Base-by-base conservation (phyloP, 2,888 invertebrate genomes). In the Drosophila macrospina region DNA sequence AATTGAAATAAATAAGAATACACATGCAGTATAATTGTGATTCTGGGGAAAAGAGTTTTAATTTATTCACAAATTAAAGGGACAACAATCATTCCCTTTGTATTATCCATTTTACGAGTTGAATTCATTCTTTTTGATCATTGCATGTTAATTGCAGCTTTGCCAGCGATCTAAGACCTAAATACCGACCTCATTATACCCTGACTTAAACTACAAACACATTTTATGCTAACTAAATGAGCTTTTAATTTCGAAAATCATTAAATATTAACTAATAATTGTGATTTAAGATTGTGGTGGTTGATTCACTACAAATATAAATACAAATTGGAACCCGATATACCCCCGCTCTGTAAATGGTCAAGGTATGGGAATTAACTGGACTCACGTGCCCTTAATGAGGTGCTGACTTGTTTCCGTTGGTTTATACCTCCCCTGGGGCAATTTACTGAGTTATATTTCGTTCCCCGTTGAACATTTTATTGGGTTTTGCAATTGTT, bases 351-450 rank as follows among this genome's bases (percentile, higher is more conserved):
- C 2, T 7, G 11, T 3, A 1, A 1, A 7, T 13, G n/a, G 13
- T 8, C 10, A 10, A 16, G 44, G 48, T 42, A 55, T 30, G 2
- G 11, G 42, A 45, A 52, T 56, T 36, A 76, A 65, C 71, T 48
- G 20, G 24, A 26, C 54, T 61, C 67, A 51, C 64, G 64, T 55
- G 45, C 34, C 47, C 48, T 54, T 74, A 77, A 74, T 77, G 66
- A 72, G 61, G 54, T 72, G 73, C 61, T 32, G 73, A 72, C 47
- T 56, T 44, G 60, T 56, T 34, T 65, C 52, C 48, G 30, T 2
- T 36, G 44, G 15, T 50, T 69, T 74, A 54, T 36, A 24, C 13
- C 51, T 59, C 50, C 65, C 77, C 34, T 2, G 64, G 34, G 59
- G 65, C 65, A 47, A 15, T 64, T 51, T 42, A 63, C 59, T 70